These are phyloP conservation scores for Tonatia bakeri DNA, from an alignment of 2,113 vertebrate genomes.

Conservation along the genomic window DNA sequence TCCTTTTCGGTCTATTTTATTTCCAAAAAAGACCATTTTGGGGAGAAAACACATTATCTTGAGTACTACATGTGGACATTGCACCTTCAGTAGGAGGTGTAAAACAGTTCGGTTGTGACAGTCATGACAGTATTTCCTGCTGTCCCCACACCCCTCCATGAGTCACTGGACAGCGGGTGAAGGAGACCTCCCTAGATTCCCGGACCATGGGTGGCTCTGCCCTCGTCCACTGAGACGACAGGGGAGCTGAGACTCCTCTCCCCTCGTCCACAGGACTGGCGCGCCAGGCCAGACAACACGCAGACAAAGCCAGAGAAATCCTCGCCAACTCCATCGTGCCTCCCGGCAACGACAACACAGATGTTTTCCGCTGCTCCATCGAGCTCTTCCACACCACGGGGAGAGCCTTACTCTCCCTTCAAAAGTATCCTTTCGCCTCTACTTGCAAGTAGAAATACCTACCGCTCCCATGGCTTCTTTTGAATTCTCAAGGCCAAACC, in stretches of 20 bases:
- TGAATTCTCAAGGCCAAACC: background rate
- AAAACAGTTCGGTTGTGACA: background rate
- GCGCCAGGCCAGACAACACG: constrained; percentile 60
- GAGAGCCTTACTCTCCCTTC: constrained; percentile 72
- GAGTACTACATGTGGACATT: background rate
- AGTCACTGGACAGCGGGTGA: background rate
- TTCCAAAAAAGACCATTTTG: background rate
- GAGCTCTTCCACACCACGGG: constrained; percentile 76
- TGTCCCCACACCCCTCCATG: background rate
- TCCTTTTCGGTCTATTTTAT: constrained; percentile 1
- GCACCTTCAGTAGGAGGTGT: background rate
- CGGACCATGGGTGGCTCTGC: background rate
- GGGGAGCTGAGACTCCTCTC: background rate
- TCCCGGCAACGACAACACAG: constrained; percentile 63
- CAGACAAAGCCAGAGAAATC: constrained; percentile 63
- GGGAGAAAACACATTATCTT: background rate
- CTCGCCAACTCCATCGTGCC: constrained; percentile 30
- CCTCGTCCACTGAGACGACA: background rate
- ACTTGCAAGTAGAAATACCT: background rate
- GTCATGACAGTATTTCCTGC: background rate
- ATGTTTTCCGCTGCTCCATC: constrained; percentile 78
- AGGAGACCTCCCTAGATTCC: background rate
- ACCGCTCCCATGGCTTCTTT: background rate
- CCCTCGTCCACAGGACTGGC: constrained; percentile 38
- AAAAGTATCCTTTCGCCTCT: constrained; percentile 78